A percentile compares a stretch with the other conserved stretches of the same genome.
These are phyloP conservation scores for Acanthiza pusilla DNA, from an alignment of 2,797 vertebrate genomes.

Conservation along the genomic window DNA sequence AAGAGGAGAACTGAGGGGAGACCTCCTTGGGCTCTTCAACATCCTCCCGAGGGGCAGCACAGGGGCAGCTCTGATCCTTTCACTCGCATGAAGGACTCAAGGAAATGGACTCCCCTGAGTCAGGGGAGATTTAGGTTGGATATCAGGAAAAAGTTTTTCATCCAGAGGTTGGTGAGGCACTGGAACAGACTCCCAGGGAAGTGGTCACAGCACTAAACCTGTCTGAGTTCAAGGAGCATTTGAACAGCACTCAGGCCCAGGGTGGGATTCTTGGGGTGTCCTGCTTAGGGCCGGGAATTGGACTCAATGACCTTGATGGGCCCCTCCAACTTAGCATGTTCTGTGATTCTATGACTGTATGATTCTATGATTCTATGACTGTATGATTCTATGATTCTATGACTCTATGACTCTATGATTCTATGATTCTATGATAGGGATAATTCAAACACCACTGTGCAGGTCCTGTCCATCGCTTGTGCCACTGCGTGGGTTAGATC, in stretches of 20 bases:
- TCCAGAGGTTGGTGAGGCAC: background rate
- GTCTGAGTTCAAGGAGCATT: background rate
- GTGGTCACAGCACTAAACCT: background rate
- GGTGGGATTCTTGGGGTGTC: background rate
- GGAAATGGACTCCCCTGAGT: background rate
- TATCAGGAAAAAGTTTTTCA: background rate
- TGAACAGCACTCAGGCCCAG: background rate
- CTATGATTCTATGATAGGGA: background rate
- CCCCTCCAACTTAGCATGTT: background rate
- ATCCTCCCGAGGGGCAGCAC: rapidly evolving
- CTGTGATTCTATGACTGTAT: background rate
- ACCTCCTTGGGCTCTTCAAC: background rate
- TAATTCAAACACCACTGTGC: rapidly evolving
- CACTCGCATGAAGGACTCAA: background rate
- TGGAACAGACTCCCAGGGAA: background rate
- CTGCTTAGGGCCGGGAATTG: background rate
- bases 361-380: background rate
- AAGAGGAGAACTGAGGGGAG: background rate
- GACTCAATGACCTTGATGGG: background rate
- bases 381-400: background rate
- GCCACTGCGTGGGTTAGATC: background rate
- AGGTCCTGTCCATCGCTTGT: rapidly evolving
- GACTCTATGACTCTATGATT: background rate
- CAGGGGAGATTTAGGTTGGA: background rate
- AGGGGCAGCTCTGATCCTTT: background rate